A percentile compares a stretch with the other conserved stretches of the same genome.
Conservation (phyloP, 2,888 invertebrate genomes). For the Pseudococcus jackbeardsleyi region DNA sequence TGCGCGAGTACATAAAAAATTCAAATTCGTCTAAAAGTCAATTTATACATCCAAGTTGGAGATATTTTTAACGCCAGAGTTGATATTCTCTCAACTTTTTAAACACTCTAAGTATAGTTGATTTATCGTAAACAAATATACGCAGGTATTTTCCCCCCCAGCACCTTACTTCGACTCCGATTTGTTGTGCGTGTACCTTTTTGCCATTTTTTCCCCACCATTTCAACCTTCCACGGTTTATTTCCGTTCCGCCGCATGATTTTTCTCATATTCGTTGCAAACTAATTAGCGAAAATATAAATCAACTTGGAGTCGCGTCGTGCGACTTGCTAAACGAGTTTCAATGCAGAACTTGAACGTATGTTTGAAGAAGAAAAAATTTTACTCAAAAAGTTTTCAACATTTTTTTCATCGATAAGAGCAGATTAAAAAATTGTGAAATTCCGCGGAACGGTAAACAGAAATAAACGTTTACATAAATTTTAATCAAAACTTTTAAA, state of each 20-base stretch:
- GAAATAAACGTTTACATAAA: conserved; percentile 27
- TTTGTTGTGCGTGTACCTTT: background rate
- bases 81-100: conserved; percentile 23
- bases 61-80: background rate
- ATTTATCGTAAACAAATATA: conserved; percentile 38
- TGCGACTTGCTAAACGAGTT: background rate
- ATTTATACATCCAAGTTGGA: background rate
- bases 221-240: background rate
- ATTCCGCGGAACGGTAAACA: conserved; percentile 50
- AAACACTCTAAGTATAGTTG: conserved; percentile 14
- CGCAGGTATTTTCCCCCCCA: background rate
- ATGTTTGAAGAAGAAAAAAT: background rate
- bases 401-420: conserved; percentile 43
- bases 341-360: background rate
- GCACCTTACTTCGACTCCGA: background rate
- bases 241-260: background rate
- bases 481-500: conserved; percentile 45
- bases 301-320: background rate
- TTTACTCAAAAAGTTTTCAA: background rate
- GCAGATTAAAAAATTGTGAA: conserved; percentile 37
- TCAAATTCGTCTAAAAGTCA: conserved; percentile 31
- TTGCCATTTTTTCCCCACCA: background rate
- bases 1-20: background rate
- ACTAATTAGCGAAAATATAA: conserved; percentile 40
- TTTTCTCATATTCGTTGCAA: background rate